Evolutionary conservation across 2,888 invertebrate species (phyloP).

Genomic region (Labia minor): DNA sequence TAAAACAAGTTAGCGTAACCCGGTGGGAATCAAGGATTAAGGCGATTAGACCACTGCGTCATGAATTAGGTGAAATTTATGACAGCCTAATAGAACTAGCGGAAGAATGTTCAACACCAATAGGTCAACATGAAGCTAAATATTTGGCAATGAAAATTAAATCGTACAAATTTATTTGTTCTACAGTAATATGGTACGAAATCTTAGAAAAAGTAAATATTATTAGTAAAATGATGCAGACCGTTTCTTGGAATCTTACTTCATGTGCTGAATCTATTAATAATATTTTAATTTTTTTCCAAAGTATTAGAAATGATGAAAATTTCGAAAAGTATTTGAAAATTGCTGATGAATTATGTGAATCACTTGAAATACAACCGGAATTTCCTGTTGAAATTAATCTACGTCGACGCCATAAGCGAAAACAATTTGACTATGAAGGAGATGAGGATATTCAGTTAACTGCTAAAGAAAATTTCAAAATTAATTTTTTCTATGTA

Average conservation of each 20-base stretch:
- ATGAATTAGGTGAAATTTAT: no score
- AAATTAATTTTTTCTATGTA: no score
- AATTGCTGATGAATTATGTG: constrained; percentile 19
- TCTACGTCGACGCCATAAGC: no score
- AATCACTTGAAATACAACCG: constrained; percentile 15
- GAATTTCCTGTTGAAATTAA: constrained; percentile 16
- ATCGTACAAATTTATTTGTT: constrained; percentile 25
- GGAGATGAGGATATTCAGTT: no score
- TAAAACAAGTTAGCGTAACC: constrained; percentile 26
- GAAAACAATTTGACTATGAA: no score
- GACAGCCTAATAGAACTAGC: constrained; percentile 22
- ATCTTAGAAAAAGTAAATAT: constrained; percentile 21
- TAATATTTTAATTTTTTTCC: constrained; percentile 20
- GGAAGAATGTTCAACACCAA: background rate
- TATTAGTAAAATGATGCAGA: constrained; percentile 24
- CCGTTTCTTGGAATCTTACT: constrained; percentile 18
- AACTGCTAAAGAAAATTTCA: constrained; percentile 22
- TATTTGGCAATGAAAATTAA: no score
- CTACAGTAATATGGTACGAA: constrained; percentile 23
- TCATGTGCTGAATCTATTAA: constrained; percentile 4
- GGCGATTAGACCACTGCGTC: no score
- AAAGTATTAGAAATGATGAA: constrained; percentile 21
- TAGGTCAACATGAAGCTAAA: background rate
- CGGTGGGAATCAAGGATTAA: constrained; percentile 26
- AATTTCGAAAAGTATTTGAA: constrained; percentile 19